These are phyloP conservation scores for Abramis brama DNA, from an alignment of 2,113 vertebrate species.

Conservation along the genomic window DNA sequence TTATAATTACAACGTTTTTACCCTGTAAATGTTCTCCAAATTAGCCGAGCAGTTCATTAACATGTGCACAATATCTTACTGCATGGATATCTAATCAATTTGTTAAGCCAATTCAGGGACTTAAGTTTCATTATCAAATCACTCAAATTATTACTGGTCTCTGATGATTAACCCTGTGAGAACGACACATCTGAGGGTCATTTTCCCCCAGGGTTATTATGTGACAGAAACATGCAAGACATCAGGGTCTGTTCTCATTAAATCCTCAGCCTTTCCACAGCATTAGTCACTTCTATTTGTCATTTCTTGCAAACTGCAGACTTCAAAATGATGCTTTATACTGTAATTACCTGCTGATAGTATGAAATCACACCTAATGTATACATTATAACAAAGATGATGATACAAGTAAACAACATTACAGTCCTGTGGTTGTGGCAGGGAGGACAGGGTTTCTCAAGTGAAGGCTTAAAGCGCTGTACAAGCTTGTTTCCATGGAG, in stretches of 20 bases:
- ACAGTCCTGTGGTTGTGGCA: conserved; percentile 20
- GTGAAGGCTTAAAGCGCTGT: conserved; percentile 20
- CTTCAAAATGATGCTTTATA: conserved; percentile 22
- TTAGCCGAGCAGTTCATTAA: conserved; percentile 20
- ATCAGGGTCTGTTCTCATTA: not conserved
- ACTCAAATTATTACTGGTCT: conserved; percentile 13
- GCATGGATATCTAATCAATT: conserved; percentile 19
- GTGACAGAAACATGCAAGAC: not conserved
- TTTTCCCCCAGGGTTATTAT: not conserved
- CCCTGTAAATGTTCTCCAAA: conserved; percentile 25
- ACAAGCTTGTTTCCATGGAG: conserved; percentile 55
- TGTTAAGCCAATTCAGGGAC: conserved; percentile 9
- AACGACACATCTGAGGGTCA: not conserved
- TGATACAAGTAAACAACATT: conserved; percentile 26
- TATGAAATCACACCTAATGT: not conserved
- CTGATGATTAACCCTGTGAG: conserved; percentile 20
- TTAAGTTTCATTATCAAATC: conserved; percentile 35
- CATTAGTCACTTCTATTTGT: not conserved
- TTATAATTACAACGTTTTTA: conserved; percentile 2
- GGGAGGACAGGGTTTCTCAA: conserved; percentile 43
- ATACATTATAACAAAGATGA: not conserved
- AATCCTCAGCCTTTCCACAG: not conserved
- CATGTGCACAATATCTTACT: conserved; percentile 6
- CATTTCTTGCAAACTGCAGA: not conserved
- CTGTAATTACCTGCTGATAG: conserved; percentile 1